Evolutionary conservation across 2,888 invertebrate species (phyloP).

Genomic region (Diarsia dahlii): DNA sequence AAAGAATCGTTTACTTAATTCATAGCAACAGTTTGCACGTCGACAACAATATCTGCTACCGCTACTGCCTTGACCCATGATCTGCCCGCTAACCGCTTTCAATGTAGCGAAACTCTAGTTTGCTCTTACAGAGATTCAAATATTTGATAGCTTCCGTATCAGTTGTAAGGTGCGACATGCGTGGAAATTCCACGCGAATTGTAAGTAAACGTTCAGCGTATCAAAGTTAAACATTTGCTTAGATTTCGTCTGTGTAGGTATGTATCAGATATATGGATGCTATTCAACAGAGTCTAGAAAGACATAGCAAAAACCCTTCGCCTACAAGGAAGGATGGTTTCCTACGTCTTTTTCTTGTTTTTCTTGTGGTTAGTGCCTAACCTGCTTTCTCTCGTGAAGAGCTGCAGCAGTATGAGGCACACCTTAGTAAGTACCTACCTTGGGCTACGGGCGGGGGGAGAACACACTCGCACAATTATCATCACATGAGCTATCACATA

Average conservation of each 20-base stretch:
- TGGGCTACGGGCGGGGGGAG: not conserved
- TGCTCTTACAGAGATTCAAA: conserved; percentile 6
- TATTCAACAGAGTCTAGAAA: not conserved
- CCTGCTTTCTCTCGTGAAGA: not conserved
- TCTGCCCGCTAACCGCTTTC: not conserved
- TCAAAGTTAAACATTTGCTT: not conserved
- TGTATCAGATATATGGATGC: not conserved
- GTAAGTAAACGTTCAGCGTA: not conserved
- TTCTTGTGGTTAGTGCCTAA: too few relatives aligned
- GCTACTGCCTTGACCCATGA: not conserved
- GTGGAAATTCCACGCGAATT: conserved; percentile 2
- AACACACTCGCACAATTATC: too few relatives aligned
- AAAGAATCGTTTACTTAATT: not conserved
- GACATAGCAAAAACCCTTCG: not conserved
- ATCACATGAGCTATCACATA: too few relatives aligned
- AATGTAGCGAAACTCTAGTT: not conserved
- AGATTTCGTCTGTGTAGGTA: not conserved
- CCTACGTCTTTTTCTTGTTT: too few relatives aligned
- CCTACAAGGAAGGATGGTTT: not conserved
- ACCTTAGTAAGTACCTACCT: not conserved
- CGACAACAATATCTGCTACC: not conserved
- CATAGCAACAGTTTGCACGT: not conserved
- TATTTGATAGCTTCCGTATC: conserved; percentile 27
- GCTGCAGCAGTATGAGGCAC: not conserved
- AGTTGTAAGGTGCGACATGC: conserved; percentile 21